Base-by-base conservation (phyloP, 2,888 invertebrate genomes). In the Steinernema scapterisci region DNA sequence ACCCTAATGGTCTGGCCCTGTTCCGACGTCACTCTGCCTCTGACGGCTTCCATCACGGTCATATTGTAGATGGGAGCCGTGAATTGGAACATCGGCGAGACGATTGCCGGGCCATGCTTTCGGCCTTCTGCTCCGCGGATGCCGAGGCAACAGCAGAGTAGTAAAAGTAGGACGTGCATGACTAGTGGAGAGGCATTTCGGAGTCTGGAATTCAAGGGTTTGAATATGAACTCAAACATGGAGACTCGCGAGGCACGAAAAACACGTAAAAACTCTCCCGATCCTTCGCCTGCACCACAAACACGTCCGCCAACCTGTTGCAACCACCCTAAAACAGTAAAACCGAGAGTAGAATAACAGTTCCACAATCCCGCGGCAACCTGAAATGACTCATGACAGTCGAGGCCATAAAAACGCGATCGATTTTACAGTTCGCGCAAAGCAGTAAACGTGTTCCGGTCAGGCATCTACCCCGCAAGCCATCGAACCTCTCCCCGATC, bases 11-110 rank as follows among this genome's bases (percentile, higher is more conserved):
- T 27, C 76, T 75, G 31, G 76, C 76, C 70, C 51, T 73, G 48
- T 46, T 54, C 48, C 56, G 76, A 73, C 46, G 23, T 76, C 16
- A 70, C 46, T 11, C 77, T 63, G 27, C 72, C 72, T 52, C 78
- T 46, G 43, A 51, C 70, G 19, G 70, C 52, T 48, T 72, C 73
- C 31, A 48, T 73, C 7, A 72, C 89, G 88, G 89, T 93, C 86
- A 93, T 93, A 91, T 95, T 95, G 91, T 95, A 96, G 27, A 91
- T 88, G 48, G 91, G 88, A 83, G 91, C 91, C 19, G 92, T 91
- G 90, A 96, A 95, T 81, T 90, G 91, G 88, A 93, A 92, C 44
- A 74, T 75, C 21, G 73, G 77, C 9, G 63, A 63, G 3, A 63
- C 63, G 63, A 25, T 16, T 9, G 27, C 31, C 16, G 63, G 63